phyloP scores from a whole-genome alignment of 2,888 invertebrate genomes.

The Tipula confusa region DNA sequence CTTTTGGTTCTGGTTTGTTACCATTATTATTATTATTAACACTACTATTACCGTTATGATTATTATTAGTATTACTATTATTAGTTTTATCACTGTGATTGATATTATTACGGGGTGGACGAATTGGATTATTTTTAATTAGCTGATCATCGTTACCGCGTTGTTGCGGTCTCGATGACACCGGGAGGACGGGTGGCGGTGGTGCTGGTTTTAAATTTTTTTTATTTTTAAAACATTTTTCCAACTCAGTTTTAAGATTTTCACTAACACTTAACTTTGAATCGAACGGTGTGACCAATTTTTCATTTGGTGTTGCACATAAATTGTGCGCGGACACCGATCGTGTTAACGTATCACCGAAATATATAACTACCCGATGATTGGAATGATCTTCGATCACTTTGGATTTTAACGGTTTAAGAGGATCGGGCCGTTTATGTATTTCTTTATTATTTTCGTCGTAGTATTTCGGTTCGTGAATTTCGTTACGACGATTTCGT shows the following conservation, averaged over 20 bases:
- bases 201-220: slow-evolving; percentile 27
- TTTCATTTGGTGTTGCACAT: slow-evolving; percentile 33
- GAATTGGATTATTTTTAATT: neutral
- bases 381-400: slow-evolving; percentile 47
- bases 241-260: neutral
- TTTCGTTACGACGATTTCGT: slow-evolving; percentile 48
- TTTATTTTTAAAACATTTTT: neutral
- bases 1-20: neutral
- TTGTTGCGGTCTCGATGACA: neutral
- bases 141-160: neutral
- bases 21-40: neutral
- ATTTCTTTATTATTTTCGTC: neutral
- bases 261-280: neutral
- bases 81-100: neutral
- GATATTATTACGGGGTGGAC: neutral
- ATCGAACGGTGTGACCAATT: neutral
- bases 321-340: neutral
- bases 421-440: neutral
- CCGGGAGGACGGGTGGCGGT: neutral
- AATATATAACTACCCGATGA: slow-evolving; percentile 70
- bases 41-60: neutral
- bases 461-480: neutral
- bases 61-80: neutral
- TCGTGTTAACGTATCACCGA: slow-evolving; percentile 61
- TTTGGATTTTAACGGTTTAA: slow-evolving; percentile 4